These are phyloP conservation scores for Enoplosus armatus DNA, from an alignment of 2,797 vertebrate species.

Conservation along the genomic window DNA sequence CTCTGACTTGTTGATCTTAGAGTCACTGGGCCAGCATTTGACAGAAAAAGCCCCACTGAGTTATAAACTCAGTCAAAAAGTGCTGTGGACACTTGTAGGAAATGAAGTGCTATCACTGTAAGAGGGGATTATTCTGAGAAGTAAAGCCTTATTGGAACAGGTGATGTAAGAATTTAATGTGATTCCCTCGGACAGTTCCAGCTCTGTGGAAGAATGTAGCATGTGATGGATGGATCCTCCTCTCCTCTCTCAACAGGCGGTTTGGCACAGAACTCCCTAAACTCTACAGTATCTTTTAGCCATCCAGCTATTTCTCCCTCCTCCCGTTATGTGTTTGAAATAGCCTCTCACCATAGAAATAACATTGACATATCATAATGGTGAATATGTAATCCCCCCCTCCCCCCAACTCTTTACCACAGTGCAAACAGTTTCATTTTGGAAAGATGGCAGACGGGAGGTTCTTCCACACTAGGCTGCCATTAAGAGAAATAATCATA, in stretches of 20 bases:
- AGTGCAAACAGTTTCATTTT: slow-evolving; percentile 60
- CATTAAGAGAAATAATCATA: slow-evolving; percentile 63
- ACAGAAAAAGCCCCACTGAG: slow-evolving; percentile 19
- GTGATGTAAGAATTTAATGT: slow-evolving; percentile 74
- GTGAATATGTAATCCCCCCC: slow-evolving; percentile 47
- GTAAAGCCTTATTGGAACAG: slow-evolving; percentile 71
- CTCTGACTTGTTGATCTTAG: slow-evolving; percentile 3
- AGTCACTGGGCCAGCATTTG: slow-evolving; percentile 15
- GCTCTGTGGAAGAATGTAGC: slow-evolving; percentile 76
- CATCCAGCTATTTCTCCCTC: slow-evolving; percentile 45
- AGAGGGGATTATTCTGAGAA: slow-evolving; percentile 61
- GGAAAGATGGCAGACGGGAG: slow-evolving; percentile 72
- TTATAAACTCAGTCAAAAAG: slow-evolving; percentile 40
- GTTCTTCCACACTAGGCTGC: slow-evolving; percentile 66
- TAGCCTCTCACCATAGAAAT: slow-evolving; percentile 74
- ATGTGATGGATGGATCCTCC: slow-evolving; percentile 73
- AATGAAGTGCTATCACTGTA: slow-evolving; percentile 58
- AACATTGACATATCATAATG: slow-evolving; percentile 73
- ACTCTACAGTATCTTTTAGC: slow-evolving; percentile 65
- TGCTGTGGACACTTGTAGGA: slow-evolving; percentile 57
- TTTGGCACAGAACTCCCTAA: slow-evolving; percentile 61
- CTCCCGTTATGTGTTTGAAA: slow-evolving; percentile 66
- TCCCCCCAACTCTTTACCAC: slow-evolving; percentile 38
- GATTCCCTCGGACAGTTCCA: slow-evolving; percentile 67
- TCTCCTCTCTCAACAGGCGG: slow-evolving; percentile 69